Conservation (phyloP, 2,888 invertebrate species). For the Catocala nupta region DNA sequence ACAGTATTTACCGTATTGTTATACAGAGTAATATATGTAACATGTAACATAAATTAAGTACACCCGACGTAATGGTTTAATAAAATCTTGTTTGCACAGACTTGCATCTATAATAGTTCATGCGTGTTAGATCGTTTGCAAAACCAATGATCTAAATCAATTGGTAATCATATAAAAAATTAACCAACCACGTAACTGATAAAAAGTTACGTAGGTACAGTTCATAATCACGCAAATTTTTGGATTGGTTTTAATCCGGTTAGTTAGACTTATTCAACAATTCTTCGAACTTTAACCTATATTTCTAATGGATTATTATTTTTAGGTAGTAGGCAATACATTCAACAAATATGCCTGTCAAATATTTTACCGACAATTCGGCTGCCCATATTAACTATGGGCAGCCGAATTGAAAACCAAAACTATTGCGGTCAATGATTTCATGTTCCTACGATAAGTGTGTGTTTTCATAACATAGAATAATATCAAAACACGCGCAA, state of each 20-base stretch:
- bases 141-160: conserved; percentile 31
- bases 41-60: not conserved
- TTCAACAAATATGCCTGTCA: not conserved
- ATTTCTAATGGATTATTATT: not conserved
- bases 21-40: not conserved
- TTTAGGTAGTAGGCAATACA: not conserved
- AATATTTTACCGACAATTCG: conserved; percentile 5
- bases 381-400: no score
- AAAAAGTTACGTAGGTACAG: conserved; percentile 15
- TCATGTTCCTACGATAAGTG: not conserved
- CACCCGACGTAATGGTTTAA: conserved; percentile 23
- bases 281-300: conserved; percentile 9
- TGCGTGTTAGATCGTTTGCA: conserved; percentile 29
- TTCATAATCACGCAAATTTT: conserved; percentile 7
- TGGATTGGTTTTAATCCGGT: not conserved
- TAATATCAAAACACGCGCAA: conserved; percentile 1
- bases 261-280: not conserved
- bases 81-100: conserved; percentile 42
- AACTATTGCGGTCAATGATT: not conserved
- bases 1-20: not conserved
- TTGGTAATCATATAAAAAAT: conserved; percentile 25
- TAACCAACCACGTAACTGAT: conserved; percentile 30
- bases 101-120: conserved; percentile 32
- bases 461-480: conserved; percentile 2
- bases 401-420: no score